Percentiles rank a stretch among this genome's conserved stretches.
Conservation (phyloP, 2,888 invertebrate species). For the Phlogophora meticulosa region DNA sequence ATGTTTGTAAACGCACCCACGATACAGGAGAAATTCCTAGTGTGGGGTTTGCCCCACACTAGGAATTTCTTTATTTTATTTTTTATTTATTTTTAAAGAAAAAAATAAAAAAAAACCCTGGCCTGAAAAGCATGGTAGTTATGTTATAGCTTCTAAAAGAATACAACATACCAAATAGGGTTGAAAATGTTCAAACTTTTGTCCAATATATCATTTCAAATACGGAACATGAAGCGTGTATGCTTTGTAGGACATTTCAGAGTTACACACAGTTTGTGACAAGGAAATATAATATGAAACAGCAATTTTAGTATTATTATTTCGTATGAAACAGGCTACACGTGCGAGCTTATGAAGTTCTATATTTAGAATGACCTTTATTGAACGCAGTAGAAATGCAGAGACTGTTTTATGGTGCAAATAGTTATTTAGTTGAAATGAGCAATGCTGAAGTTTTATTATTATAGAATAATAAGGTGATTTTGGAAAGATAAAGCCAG, state of each 20-base stretch:
- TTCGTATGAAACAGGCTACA: background rate
- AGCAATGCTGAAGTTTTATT: too few species aligned
- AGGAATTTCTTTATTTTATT: too few species aligned
- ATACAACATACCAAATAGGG: too few species aligned
- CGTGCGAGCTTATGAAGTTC: background rate
- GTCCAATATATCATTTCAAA: conserved; percentile 6
- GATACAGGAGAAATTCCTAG: too few species aligned
- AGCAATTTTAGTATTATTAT: conserved; percentile 6
- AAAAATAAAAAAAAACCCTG: too few species aligned
- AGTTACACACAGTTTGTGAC: background rate
- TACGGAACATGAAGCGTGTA: background rate
- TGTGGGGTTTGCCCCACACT: too few species aligned
- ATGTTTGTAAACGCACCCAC: too few species aligned
- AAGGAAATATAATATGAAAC: background rate
- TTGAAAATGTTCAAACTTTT: background rate
- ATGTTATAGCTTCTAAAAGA: background rate
- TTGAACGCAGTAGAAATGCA: background rate
- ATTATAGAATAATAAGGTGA: too few species aligned
- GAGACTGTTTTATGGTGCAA: background rate
- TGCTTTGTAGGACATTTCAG: background rate
- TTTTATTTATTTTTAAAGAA: too few species aligned
- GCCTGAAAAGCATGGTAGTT: background rate
- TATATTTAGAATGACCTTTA: background rate
- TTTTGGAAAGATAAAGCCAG: too few species aligned
- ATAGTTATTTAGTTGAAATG: too few species aligned